Percentiles rank a stretch among this genome's conserved stretches.
These are phyloP conservation scores for Sinella curviseta DNA, from an alignment of 1,140 invertebrate genomes.

Conservation along the genomic window DNA sequence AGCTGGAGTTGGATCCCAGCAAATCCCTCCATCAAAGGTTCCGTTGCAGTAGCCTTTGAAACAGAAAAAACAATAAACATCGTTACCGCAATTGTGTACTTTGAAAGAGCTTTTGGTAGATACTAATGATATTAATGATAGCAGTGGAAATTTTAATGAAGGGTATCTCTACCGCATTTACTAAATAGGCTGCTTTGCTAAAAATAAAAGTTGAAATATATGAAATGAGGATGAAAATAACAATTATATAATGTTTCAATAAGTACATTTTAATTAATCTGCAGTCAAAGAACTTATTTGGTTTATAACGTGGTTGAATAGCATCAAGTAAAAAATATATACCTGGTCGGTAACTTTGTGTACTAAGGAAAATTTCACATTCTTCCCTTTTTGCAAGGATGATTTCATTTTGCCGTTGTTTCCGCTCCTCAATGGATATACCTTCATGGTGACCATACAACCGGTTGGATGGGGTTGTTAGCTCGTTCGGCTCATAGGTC, in stretches of 20 bases:
- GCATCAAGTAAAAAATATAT: too few species aligned
- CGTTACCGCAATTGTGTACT: not conserved
- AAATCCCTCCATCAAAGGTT: constrained; percentile 3
- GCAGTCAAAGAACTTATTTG: too few species aligned
- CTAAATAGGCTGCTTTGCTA: too few species aligned
- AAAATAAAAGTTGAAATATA: too few species aligned
- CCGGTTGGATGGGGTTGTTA: not conserved
- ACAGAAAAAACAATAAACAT: not conserved
- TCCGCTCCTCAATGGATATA: not conserved
- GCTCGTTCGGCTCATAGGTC: not conserved
- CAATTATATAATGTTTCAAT: too few species aligned
- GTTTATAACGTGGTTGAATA: too few species aligned
- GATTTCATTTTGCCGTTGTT: not conserved
- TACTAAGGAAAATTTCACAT: not conserved
- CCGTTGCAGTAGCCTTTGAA: constrained; percentile 16
- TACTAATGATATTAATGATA: not conserved
- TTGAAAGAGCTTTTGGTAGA: too few species aligned
- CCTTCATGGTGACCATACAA: not conserved
- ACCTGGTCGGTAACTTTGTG: not conserved
- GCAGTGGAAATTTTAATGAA: too few species aligned
- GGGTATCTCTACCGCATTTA: too few species aligned
- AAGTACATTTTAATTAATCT: too few species aligned
- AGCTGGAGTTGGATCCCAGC: constrained; percentile 15
- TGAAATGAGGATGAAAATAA: too few species aligned
- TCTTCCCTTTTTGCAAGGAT: not conserved